Conservation (phyloP, 2,888 invertebrate species). For the Caenorhabditis becei region DNA sequence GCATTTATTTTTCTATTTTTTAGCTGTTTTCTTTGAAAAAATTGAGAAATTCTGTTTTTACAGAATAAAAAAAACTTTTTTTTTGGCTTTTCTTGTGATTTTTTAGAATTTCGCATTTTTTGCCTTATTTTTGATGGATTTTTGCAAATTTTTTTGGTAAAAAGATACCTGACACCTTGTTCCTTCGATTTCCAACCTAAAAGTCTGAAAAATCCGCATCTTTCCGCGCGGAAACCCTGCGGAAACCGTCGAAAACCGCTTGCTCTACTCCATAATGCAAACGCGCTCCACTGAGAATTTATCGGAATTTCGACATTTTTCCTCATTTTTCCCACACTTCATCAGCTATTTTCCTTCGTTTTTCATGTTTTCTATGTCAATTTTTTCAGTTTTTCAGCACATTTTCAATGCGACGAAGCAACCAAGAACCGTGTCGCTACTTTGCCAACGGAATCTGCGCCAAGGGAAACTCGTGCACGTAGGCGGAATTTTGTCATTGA, state of each 20-base stretch:
- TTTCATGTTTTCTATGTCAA: not conserved
- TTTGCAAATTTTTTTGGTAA: no score
- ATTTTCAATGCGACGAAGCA: conserved; percentile 11
- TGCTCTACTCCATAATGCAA: conserved; percentile 12
- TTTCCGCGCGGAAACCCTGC: not conserved
- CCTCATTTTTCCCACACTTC: conserved; percentile 16
- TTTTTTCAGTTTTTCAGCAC: not conserved
- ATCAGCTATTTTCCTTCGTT: not conserved
- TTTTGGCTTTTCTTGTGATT: no score
- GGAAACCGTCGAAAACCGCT: not conserved
- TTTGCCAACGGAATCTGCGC: conserved; percentile 70
- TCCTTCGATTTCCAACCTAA: no score
- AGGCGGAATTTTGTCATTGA: not conserved
- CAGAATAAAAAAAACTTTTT: no score
- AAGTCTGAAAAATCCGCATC: no score
- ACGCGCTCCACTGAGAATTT: conserved; percentile 30
- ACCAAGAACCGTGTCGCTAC: conserved; percentile 60
- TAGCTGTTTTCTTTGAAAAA: no score
- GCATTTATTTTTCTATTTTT: no score
- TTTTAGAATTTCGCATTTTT: no score
- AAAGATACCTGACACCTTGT: no score
- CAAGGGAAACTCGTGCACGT: conserved; percentile 58
- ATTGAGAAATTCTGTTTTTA: no score
- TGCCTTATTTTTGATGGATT: no score
- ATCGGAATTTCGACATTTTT: not conserved